Evolutionary conservation across 2,888 invertebrate genomes (phyloP), one percentile per base, ranked within the genome.

Genomic region (Eulithis prunata): DNA sequence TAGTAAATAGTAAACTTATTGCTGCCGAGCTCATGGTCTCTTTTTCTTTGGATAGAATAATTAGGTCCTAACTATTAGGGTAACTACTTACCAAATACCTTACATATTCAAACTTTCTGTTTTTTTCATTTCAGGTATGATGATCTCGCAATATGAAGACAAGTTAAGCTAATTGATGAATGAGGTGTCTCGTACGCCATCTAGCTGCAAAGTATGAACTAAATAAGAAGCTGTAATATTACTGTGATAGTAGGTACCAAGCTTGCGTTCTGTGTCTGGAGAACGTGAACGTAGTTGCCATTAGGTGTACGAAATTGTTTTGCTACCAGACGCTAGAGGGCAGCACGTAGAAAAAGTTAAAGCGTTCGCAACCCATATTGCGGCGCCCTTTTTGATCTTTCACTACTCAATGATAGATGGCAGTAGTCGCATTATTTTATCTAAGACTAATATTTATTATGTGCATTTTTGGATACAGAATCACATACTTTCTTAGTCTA

Each of bases 241-340:
- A 21, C 21, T 21, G 21, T 21, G 21, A 21, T 21, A 21, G 21
- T n/a, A n/a, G n/a, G n/a, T 21, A 21, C 21, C 21, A 21, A 21
- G 21, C 2, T 21, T 1, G 21, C 21, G 21, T 21, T 21, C 21
- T 2, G 21, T 21, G 21, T 38, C 2, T 38, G n/a, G 12, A 32
- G 7, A 13, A 47, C n/a, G 41, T 10, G n/a, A 32, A n/a, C n/a
- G n/a, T 55, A 38, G 10, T 10, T 49, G 36, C 28, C 3, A 28
- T 8, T 3, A 13, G 6, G 14, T 32, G 32, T 51, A 36, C 57
- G 12, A 52, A 38, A 6, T 59, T 6, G 21, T 66, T 64, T 57
- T 6, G 43, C 67, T 57, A 57, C 63, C 64, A 14, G 51, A 11
- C 68, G 43, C 56, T 68, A 71, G 71, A 66, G 66, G 70, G 56